Evolutionary conservation across 2,888 invertebrate species (phyloP).

Genomic region (Selenia dentaria): DNA sequence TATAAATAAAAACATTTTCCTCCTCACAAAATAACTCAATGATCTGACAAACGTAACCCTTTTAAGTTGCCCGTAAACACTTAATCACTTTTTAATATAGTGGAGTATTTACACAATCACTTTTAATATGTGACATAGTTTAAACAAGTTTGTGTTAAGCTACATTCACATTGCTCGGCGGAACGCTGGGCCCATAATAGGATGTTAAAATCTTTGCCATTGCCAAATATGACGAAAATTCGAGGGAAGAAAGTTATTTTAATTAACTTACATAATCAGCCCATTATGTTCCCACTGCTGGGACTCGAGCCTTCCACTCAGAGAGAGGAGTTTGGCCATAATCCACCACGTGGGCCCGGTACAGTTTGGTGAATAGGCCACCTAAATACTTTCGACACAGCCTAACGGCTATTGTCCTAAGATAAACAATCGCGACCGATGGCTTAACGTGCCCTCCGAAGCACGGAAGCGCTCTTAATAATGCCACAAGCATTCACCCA

Average conservation of each 20-base stretch:
- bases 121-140: constrained; percentile 25
- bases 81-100: constrained; percentile 26
- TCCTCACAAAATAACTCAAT: constrained; percentile 4
- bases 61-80: constrained; percentile 20
- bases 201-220: constrained; percentile 1
- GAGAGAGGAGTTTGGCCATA: too few relatives aligned
- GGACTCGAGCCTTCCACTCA: too few relatives aligned
- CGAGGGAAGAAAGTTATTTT: constrained; percentile 9
- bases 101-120: constrained; percentile 27
- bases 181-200: constrained; percentile 11
- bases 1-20: constrained; percentile 3
- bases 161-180: constrained; percentile 25
- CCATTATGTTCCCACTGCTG: too few relatives aligned
- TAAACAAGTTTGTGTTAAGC: constrained; percentile 32
- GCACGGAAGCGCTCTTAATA: too few relatives aligned
- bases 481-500: too few relatives aligned
- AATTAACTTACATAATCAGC: constrained; percentile 9
- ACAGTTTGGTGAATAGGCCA: too few relatives aligned
- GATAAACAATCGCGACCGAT: too few relatives aligned
- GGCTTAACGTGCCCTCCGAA: too few relatives aligned
- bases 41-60: constrained; percentile 11
- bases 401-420: too few relatives aligned
- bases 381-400: too few relatives aligned
- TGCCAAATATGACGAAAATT: constrained; percentile 8
- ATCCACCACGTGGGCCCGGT: too few relatives aligned